These are phyloP conservation scores for Leptonema lineaticorne DNA, from an alignment of 1,140 invertebrate species.

Conservation along the genomic window DNA sequence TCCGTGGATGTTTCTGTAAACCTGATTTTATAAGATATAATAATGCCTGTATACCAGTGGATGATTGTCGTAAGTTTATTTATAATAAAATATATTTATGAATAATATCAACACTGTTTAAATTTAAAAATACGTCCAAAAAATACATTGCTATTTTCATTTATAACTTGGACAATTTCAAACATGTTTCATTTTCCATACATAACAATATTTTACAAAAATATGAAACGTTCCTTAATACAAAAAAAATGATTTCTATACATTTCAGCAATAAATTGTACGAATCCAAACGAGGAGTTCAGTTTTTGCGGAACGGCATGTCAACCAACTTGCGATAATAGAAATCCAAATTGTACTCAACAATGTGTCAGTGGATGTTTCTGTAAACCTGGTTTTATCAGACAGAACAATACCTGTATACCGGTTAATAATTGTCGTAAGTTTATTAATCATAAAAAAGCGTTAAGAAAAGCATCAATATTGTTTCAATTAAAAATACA, in stretches of 20 bases:
- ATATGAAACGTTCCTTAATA: too few relatives aligned
- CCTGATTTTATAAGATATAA: constrained; percentile 13
- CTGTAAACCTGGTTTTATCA: neutral
- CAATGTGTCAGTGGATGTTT: neutral
- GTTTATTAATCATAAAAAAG: too few relatives aligned
- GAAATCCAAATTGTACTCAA: neutral
- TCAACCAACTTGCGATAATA: neutral
- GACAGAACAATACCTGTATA: neutral
- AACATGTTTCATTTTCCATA: too few relatives aligned
- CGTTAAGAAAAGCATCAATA: too few relatives aligned
- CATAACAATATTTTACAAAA: too few relatives aligned
- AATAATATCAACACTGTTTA: too few relatives aligned
- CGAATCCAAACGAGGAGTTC: constrained; percentile 6
- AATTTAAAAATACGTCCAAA: too few relatives aligned
- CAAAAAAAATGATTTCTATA: too few relatives aligned
- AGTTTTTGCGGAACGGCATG: neutral
- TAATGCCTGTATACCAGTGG: constrained; percentile 18
- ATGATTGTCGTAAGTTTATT: constrained; percentile 25
- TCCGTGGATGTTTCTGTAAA: constrained; percentile 18
- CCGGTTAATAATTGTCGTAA: constrained; percentile 1
- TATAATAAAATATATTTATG: too few relatives aligned
- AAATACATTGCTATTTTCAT: too few relatives aligned
- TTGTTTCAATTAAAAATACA: too few relatives aligned
- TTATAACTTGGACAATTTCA: too few relatives aligned
- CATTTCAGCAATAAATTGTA: neutral